phyloP scores from a whole-genome alignment of 2,113 vertebrate genomes.

The Xerus inauris region DNA sequence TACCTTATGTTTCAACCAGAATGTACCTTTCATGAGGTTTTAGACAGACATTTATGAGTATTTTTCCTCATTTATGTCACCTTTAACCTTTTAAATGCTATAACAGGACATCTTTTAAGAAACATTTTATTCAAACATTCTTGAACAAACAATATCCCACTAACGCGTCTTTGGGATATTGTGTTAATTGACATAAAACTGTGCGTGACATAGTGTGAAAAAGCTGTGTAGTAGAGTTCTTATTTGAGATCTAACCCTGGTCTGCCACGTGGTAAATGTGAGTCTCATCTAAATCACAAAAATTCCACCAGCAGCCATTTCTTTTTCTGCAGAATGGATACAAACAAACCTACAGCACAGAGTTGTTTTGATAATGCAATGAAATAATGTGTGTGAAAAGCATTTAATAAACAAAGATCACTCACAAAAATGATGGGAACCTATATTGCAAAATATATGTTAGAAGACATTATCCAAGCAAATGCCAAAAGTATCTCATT shows the following conservation, averaged over 20 bases:
- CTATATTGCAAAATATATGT: background rate
- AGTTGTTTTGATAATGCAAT: slow-evolving; percentile 44
- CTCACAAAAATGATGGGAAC: slow-evolving; percentile 20
- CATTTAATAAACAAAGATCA: slow-evolving; percentile 3
- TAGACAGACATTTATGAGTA: background rate
- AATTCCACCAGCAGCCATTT: background rate
- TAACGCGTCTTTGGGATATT: background rate
- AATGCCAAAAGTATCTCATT: background rate
- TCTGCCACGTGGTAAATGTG: background rate
- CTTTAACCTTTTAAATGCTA: background rate
- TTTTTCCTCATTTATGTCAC: background rate
- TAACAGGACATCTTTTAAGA: background rate
- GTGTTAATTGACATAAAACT: background rate
- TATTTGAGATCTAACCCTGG: background rate
- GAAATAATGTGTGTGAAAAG: slow-evolving; percentile 38
- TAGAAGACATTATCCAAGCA: slow-evolving; percentile 3
- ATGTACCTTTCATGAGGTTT: background rate
- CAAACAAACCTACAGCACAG: background rate
- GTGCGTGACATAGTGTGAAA: accelerated
- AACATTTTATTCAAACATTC: too few species aligned
- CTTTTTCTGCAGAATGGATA: slow-evolving; percentile 29
- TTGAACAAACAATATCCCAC: background rate
- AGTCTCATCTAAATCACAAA: background rate
- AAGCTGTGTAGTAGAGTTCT: background rate
- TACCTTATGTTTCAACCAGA: background rate